These are phyloP conservation scores for Pseudochirops corinnae DNA, from an alignment of 2,797 vertebrate species.

Conservation along the genomic window DNA sequence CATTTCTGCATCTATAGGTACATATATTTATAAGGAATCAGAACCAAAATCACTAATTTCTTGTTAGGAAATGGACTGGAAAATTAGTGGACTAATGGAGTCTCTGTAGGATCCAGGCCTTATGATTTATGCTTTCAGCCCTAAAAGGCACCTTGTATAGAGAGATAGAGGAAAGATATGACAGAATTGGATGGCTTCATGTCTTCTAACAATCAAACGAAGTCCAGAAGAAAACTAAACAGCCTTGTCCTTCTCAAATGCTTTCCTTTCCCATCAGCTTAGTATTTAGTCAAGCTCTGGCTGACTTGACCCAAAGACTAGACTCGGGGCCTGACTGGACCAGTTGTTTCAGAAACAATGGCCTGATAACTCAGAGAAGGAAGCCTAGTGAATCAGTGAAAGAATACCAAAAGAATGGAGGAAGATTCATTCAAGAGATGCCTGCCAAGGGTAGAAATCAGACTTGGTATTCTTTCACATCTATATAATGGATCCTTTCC, in stretches of 20 bases:
- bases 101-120: background rate
- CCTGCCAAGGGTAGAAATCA: background rate
- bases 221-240: background rate
- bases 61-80: background rate
- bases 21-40: background rate
- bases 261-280: background rate
- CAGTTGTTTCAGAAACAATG: background rate
- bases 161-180: background rate
- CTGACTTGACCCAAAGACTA: background rate
- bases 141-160: background rate
- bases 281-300: background rate
- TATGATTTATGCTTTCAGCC: background rate
- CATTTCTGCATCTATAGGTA: background rate
- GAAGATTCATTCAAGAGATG: background rate
- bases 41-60: background rate
- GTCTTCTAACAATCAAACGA: background rate
- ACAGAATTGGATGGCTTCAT: background rate
- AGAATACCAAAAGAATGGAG: background rate
- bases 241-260: background rate
- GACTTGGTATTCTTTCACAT: background rate
- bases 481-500: background rate
- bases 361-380: background rate
- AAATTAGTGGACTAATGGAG: background rate
- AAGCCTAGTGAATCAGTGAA: background rate
- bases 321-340: background rate